Conservation (phyloP, 1,140 invertebrate genomes). For the Nylanderia fulva region DNA sequence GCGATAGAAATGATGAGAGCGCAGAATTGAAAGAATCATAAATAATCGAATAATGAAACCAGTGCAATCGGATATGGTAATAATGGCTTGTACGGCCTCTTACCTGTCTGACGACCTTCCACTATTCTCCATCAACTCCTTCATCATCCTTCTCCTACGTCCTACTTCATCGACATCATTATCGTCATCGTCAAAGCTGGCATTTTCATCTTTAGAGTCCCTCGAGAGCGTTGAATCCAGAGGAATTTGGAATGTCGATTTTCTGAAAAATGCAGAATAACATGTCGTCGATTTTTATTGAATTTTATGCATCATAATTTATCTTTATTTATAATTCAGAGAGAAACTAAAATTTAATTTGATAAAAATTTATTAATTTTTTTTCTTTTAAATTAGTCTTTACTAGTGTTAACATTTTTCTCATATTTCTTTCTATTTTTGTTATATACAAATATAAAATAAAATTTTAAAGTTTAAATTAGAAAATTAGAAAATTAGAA, state of each 20-base stretch:
- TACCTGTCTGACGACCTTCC: not conserved
- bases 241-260: not conserved
- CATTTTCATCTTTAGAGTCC: not conserved
- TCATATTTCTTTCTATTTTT: not conserved
- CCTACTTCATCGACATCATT: not conserved
- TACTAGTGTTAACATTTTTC: not conserved
- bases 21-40: not conserved
- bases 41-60: conserved; percentile 26
- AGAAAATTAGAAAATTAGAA: too few species aligned
- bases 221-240: not conserved
- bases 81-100: not conserved
- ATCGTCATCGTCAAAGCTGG: not conserved
- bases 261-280: not conserved
- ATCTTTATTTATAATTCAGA: not conserved
- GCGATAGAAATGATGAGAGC: not conserved
- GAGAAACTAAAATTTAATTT: not conserved
- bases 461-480: too few species aligned
- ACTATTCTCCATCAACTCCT: not conserved
- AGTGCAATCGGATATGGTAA: conserved; percentile 12
- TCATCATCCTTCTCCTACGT: not conserved
- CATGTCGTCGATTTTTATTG: not conserved
- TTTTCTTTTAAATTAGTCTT: not conserved
- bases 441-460: too few species aligned
- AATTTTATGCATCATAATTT: not conserved
- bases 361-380: not conserved